phyloP scores from a whole-genome alignment of 1,140 invertebrate genomes.

The Octopus bimaculoides region DNA sequence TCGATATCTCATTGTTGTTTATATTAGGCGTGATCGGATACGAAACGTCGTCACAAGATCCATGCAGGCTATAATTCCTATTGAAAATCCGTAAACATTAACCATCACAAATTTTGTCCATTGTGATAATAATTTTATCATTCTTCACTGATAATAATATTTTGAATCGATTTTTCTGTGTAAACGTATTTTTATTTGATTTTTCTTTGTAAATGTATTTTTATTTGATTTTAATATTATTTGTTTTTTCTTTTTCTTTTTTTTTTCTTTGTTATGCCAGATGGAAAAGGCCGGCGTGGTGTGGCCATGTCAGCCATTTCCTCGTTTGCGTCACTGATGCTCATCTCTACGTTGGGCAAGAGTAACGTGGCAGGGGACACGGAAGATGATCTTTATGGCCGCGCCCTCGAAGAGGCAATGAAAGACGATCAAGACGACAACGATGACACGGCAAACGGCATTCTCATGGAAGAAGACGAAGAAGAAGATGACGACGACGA shows the following conservation, averaged over 20 bases:
- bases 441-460: slow-evolving; percentile 13
- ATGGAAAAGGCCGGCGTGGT: slow-evolving; percentile 34
- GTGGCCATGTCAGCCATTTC: slow-evolving; percentile 37
- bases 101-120: no score
- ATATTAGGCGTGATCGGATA: no score
- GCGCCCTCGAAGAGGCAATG: neutral
- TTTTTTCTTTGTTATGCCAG: slow-evolving; percentile 19
- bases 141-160: no score
- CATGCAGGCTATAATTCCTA: no score
- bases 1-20: no score
- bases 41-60: no score
- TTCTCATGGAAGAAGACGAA: slow-evolving; percentile 25
- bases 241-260: neutral
- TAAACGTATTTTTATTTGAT: no score
- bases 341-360: slow-evolving; percentile 39
- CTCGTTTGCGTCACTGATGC: slow-evolving; percentile 41
- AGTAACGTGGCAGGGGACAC: slow-evolving; percentile 7
- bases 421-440: slow-evolving; percentile 19
- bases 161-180: no score
- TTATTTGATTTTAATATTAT: no score
- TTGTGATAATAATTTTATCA: no score
- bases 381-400: slow-evolving; percentile 11
- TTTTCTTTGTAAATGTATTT: no score
- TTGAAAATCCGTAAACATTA: no score
- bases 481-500: slow-evolving; percentile 23